These are phyloP conservation scores for Grus americana DNA, from an alignment of 2,113 vertebrate genomes.

Conservation along the genomic window DNA sequence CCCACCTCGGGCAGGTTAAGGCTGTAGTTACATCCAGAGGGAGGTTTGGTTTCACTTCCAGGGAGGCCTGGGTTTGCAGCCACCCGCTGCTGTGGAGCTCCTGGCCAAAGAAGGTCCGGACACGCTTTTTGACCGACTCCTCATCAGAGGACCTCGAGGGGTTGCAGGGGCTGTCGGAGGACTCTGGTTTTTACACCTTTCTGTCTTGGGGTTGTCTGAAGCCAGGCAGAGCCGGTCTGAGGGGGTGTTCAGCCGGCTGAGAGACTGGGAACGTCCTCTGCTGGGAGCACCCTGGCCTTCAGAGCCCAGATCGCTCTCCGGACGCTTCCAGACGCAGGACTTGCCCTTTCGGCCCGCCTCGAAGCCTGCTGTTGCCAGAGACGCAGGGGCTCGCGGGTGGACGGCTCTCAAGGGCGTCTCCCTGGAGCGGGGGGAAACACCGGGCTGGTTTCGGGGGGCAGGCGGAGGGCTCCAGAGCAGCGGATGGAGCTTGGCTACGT, in stretches of 20 bases:
- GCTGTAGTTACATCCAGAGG: background rate
- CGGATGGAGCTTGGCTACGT: slow-evolving; percentile 49
- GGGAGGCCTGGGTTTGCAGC: slow-evolving; percentile 61
- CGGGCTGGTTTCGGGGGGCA: background rate
- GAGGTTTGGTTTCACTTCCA: slow-evolving; percentile 60
- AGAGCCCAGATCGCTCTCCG: background rate
- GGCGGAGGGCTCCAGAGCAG: slow-evolving; percentile 76
- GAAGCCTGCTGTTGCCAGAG: fast-evolving
- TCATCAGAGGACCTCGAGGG: background rate
- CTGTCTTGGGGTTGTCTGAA: background rate
- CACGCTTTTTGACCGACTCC: background rate
- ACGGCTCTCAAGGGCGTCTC: slow-evolving; percentile 24
- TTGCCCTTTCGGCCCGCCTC: background rate
- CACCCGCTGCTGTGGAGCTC: background rate
- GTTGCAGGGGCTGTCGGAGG: background rate
- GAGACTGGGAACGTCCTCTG: slow-evolving; percentile 28
- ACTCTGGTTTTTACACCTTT: background rate
- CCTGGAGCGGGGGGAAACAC: background rate
- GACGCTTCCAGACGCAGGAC: background rate
- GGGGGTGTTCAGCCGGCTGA: background rate
- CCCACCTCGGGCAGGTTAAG: background rate
- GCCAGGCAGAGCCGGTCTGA: fast-evolving
- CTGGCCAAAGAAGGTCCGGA: background rate
- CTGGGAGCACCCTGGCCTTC: fast-evolving
- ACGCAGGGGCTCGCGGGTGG: fast-evolving